A percentile compares a stretch with the other conserved stretches of the same genome.
Conservation (phyloP, 1,140 invertebrate genomes). For the Drosophila aff. region DNA sequence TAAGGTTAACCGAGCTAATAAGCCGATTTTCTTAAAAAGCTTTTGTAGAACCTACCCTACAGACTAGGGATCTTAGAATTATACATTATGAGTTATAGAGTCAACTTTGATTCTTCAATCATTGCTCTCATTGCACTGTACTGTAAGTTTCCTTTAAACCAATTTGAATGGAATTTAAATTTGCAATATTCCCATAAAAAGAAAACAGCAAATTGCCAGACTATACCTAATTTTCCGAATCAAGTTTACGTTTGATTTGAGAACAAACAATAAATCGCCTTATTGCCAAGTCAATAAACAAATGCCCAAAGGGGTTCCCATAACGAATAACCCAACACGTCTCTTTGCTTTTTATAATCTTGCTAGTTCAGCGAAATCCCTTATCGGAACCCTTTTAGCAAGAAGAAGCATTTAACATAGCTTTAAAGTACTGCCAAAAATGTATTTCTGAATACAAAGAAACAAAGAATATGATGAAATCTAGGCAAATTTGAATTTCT, state of each 20-base stretch:
- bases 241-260: not conserved
- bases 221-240: not conserved
- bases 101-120: not conserved
- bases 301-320: conserved; percentile 5
- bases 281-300: conserved; percentile 8
- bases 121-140: not conserved
- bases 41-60: too few species aligned
- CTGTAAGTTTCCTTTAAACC: not conserved
- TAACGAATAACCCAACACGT: not conserved
- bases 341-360: not conserved
- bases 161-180: not conserved
- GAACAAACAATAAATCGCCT: conserved; percentile 5
- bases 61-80: not conserved
- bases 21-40: not conserved
- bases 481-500: not conserved
- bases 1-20: not conserved
- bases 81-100: not conserved
- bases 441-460: not conserved
- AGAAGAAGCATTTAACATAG: conserved; percentile 2
- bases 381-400: conserved; percentile 9
- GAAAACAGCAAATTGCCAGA: too few species aligned
- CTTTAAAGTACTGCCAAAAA: not conserved
- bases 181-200: not conserved
- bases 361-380: conserved; percentile 9
- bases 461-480: too few species aligned